Base-by-base conservation (phyloP, 2,113 vertebrate species). In the Manacus vitellinus region DNA sequence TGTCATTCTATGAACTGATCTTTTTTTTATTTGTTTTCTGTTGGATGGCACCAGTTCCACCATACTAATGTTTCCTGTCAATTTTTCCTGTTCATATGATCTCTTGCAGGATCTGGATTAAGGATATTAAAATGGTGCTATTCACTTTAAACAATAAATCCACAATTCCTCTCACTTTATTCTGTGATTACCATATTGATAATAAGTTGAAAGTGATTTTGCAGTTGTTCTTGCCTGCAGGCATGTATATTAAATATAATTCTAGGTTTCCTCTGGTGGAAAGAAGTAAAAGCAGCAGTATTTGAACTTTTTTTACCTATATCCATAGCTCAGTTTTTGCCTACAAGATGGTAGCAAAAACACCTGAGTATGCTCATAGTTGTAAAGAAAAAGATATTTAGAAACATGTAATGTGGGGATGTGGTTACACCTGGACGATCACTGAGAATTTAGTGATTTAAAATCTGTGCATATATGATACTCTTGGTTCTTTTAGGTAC, bases 371-470 rank as follows among this genome's bases (percentile, higher is more conserved):
- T 52, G 30, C 21, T 89, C 2, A 9, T 47, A 19, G 22, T 19
- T 71, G 33, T 63, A 77, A 41, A 77, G 28, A 67, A 71, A 67
- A 35, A 52, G 33, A 7, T 8, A 33, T 43, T 7, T 75, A 13
- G 3, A 51, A 56, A 17, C 21, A 1, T 2, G 2, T 49, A 49
- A 59, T 39, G 4, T 2, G 35, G 65, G 2, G 52, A 19, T 61
- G 49, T 61, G 39, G 33, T 47, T 37, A 13, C 37, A 49, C 61
- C 46, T 46, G 59, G 70, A 58, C 23, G 17, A n/a, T 92, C 6
- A 1, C 7, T 55, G 56, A 23, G 52, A 35, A 56, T 39, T 47
- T 56, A 51, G 18, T 41, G 16, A 49, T 73, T 43, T 35, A 9
- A 81, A 41, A 35, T 72, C 55, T 67, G 63, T 54, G 43, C 23